Percentiles rank a stretch among this genome's conserved stretches.
Conservation (phyloP, 2,113 vertebrate genomes). For the Petroica traversi region DNA sequence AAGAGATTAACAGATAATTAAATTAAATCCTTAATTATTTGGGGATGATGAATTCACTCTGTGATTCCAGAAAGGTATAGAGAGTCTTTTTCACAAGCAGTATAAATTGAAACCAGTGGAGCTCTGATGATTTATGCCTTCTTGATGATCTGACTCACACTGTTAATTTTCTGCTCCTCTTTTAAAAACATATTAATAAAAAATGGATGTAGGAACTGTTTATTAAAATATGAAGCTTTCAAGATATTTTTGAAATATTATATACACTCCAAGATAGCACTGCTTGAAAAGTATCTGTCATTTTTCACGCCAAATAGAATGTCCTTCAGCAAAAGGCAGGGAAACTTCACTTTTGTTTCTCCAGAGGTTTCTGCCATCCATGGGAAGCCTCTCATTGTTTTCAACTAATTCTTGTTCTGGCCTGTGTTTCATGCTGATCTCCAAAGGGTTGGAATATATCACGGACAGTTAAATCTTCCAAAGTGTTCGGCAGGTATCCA, state of each 20-base stretch:
- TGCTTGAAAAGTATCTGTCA: not conserved
- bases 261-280: not conserved
- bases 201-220: conserved; percentile 7
- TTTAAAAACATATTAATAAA: conserved; percentile 53
- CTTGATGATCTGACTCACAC: conserved; percentile 12
- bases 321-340: not conserved
- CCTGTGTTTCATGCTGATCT: not conserved
- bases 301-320: not conserved
- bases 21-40: conserved; percentile 67
- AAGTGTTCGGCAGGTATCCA: not conserved
- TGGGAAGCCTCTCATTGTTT: not conserved
- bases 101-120: conserved; percentile 47
- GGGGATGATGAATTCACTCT: conserved; percentile 34
- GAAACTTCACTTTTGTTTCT: not conserved
- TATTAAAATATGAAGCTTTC: conserved; percentile 51
- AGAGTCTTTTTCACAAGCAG: conserved; percentile 4
- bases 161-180: conserved; percentile 59
- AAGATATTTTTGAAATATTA: conserved; percentile 11
- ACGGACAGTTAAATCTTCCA: not conserved
- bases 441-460: not conserved
- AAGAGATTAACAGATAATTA: conserved; percentile 37
- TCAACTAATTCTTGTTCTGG: not conserved
- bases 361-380: not conserved
- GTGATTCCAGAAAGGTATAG: conserved; percentile 51
- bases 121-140: conserved; percentile 34